Base-by-base conservation (phyloP, 64 coral and sea anemone genomes). In the Platygyra sinensis region DNA sequence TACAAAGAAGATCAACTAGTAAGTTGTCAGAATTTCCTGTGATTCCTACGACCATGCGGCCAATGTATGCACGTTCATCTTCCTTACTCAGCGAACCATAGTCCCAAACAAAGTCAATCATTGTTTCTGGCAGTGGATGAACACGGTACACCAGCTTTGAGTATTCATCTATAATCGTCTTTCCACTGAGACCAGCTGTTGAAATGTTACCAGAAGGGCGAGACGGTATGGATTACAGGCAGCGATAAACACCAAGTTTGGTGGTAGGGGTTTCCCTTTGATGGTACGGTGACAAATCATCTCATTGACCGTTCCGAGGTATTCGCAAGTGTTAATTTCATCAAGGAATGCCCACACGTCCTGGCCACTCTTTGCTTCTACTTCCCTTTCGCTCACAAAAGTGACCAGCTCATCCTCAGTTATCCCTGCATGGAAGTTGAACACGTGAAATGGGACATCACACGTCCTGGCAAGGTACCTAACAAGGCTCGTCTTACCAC, bases 251-350 rank as follows among this genome's bases (percentile, higher is more conserved):
- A 96, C 80, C 15, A 96, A 30, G 80, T 96, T 96, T 27, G 87
- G 52, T 5, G 67, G 27, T 24, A 96, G 50, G 0, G 86, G 79
- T 80, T n/a, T 72, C 24, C 94, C 94, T 36, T 80, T 69, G 46
- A 96, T 67, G 74, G 29, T 92, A 76, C 86, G 86, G 30, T 95
- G 94, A 31, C 94, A 95, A 72, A 95, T 91, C 55, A 95, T 76
- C 55, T 95, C 89, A 89, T 95, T 95, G 67, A 95, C 89, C 4
- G 83, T 62, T 78, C 94, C 95, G 11, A 96, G 83, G 51, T 96
- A 78, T n/a, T 96, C 91, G 81, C 95, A 96, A n/a, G 94, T 96
- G 85, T 96, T 96, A 42, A 94, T 98, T 64, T 98, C 95, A 50
- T 98, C 92, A 33, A 96, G 78, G 30, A 95, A 95, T 18, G 89